Percentiles rank a stretch among this genome's conserved stretches.
These are phyloP conservation scores for Brachionus rubens DNA, from an alignment of 1,140 invertebrate genomes.

Conservation along the genomic window DNA sequence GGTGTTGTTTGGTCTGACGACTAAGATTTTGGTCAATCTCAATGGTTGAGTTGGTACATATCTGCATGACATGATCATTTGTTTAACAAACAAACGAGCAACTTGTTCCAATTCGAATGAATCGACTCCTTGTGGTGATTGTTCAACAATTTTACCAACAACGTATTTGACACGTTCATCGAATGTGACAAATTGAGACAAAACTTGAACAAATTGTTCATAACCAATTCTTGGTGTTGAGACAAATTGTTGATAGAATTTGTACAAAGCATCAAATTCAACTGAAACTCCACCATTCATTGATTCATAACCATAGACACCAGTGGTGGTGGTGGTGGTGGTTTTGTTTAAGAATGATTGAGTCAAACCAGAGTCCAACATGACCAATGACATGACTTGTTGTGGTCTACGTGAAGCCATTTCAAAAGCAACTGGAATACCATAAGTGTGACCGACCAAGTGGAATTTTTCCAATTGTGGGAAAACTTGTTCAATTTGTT, in stretches of 20 bases:
- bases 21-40: conserved; percentile 18
- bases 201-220: neutral
- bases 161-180: neutral
- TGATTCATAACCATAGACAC: neutral
- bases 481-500: conserved; percentile 29
- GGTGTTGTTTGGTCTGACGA: neutral
- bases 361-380: conserved; percentile 35
- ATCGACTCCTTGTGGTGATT: neutral
- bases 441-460: conserved; percentile 17
- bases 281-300: too few species aligned
- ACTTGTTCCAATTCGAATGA: neutral
- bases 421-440: conserved; percentile 40
- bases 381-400: conserved; percentile 15
- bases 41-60: conserved; percentile 23
- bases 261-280: conserved; percentile 3
- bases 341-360: conserved; percentile 12
- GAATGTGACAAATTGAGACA: neutral
- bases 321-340: neutral
- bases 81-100: neutral
- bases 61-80: neutral
- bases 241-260: conserved; percentile 36
- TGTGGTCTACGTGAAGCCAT: conserved; percentile 17
- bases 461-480: conserved; percentile 21
- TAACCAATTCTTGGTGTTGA: neutral
- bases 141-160: conserved; percentile 17